These are phyloP conservation scores for Calephelis virginiensis DNA, from an alignment of 1,140 invertebrate species.

Conservation along the genomic window DNA sequence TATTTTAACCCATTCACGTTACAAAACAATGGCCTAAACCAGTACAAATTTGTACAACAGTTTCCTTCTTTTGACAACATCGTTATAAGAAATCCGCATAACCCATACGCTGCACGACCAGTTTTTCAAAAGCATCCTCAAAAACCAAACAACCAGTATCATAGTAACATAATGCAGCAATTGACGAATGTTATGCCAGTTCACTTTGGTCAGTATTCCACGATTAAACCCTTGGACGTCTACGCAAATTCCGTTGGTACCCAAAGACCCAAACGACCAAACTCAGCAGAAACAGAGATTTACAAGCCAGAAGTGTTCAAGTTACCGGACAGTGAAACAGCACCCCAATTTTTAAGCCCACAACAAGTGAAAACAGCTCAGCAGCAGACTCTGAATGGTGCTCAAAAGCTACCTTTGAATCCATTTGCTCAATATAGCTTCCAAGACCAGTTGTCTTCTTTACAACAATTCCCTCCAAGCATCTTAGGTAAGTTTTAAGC, in stretches of 20 bases:
- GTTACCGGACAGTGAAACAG: conserved; percentile 51
- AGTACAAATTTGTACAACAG: conserved; percentile 67
- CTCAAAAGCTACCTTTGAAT: conserved; percentile 33
- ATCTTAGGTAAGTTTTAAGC: conserved; percentile 63
- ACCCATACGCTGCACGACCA: conserved; percentile 52
- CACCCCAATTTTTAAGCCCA: conserved; percentile 44
- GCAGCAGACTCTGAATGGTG: conserved; percentile 42
- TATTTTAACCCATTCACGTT: conserved; percentile 70
- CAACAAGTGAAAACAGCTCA: conserved; percentile 63
- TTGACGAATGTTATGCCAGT: conserved; percentile 61
- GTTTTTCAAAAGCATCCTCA: conserved; percentile 49
- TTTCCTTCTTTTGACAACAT: conserved; percentile 51
- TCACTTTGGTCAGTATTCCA: conserved; percentile 62
- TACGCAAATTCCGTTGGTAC: conserved; percentile 61
- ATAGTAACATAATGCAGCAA: conserved; percentile 58
- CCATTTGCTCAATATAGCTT: conserved; percentile 59
- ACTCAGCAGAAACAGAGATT: conserved; percentile 50
- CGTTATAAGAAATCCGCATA: conserved; percentile 55
- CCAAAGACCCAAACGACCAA: conserved; percentile 48
- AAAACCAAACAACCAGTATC: conserved; percentile 52
- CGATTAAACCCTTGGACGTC: conserved; percentile 54
- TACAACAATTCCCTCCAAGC: conserved; percentile 52
- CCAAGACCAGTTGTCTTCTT: conserved; percentile 46
- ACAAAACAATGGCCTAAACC: conserved; percentile 49
- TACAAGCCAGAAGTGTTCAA: conserved; percentile 66